Base-by-base conservation (phyloP, 2,113 vertebrate genomes). In the Poeciliopsis occidentalis region DNA sequence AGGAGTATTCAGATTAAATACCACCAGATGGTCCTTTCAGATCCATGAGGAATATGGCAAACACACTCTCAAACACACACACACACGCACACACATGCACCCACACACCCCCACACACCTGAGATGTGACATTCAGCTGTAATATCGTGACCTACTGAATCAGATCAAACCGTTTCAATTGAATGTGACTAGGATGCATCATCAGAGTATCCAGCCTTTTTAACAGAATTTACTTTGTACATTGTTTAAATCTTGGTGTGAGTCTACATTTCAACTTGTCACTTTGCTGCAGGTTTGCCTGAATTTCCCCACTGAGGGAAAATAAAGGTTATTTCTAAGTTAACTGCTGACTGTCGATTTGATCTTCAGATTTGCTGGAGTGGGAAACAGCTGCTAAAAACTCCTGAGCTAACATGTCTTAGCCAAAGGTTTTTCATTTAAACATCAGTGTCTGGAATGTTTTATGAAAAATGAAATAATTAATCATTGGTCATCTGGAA, bases 401-500 rank as follows among this genome's bases (percentile, higher is more conserved):
- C 29, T 57, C 51, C 51, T 57, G 51, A 62, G 60, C 27, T 30
- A 17, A 19, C 60, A 31, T 17, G 51, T 24, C 22, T 57, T 22
- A 57, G 22, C 22, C 51, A 24, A 11, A 57, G 7, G 24, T 24
- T 24, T 24, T 22, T 24, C 51, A 1, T 54, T 19, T 54, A 54
- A 54, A 54, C 7, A 22, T 66, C 24, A 2, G 2, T 39, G 24
- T 41, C n/a, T 66, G 3, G 3, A 27, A 31, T 63, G 13, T 54
- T 57, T 24, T 3, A 31, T 63, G 24, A 27, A 67, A 67, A 22
- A 2, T 76, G 22, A 62, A 51, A 27, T 30, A 54, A 27, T 39
- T 69, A 69, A 29, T 76, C 13, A 57, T 12, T 57, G 1, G 54
- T 29, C 51, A 39, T 13, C 37, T 70, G 66, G 32, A 64, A 70